A percentile compares a stretch with the other conserved stretches of the same genome.
phyloP scores from a whole-genome alignment of 1,140 invertebrate species.

The Oryctes rhinoceros region DNA sequence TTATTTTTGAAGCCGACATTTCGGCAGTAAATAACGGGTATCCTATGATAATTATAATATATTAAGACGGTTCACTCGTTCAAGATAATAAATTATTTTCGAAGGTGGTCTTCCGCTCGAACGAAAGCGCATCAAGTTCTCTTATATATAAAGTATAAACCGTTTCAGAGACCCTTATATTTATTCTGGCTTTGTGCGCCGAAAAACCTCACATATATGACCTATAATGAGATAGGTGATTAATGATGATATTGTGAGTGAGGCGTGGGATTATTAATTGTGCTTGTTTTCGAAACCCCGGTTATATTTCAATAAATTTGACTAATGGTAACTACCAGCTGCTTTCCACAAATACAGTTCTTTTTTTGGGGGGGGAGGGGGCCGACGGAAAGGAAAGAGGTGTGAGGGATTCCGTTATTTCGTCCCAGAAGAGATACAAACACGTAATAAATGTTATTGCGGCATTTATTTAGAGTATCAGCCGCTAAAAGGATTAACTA shows the following conservation, averaged over 20 bases:
- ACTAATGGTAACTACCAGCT: background rate
- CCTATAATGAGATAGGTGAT: slow-evolving; percentile 24
- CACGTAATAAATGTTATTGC: slow-evolving; percentile 18
- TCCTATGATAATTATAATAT: background rate
- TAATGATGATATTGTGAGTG: slow-evolving; percentile 16
- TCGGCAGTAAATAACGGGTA: background rate
- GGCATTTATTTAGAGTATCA: slow-evolving; percentile 11
- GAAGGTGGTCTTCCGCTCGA: background rate
- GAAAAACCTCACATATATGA: slow-evolving; percentile 16
- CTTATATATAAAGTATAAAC: background rate
- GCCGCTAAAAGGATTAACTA: background rate
- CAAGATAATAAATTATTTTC: slow-evolving; percentile 1
- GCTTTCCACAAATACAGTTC: background rate
- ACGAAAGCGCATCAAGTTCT: background rate
- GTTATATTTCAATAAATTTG: slow-evolving; percentile 28
- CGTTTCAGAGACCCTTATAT: background rate
- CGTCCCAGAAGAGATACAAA: background rate
- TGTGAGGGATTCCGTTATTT: background rate
- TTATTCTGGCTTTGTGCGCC: background rate
- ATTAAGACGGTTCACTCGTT: background rate
- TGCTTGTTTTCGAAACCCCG: slow-evolving; percentile 26
- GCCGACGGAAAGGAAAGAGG: too few species aligned
- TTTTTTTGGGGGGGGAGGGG: too few species aligned
- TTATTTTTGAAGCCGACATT: too few species aligned
- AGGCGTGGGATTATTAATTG: slow-evolving; percentile 11